A percentile compares a stretch with the other conserved stretches of the same genome.
These are phyloP conservation scores for Tragelaphus eurycerus DNA, from an alignment of 2,797 vertebrate species.

Conservation along the genomic window DNA sequence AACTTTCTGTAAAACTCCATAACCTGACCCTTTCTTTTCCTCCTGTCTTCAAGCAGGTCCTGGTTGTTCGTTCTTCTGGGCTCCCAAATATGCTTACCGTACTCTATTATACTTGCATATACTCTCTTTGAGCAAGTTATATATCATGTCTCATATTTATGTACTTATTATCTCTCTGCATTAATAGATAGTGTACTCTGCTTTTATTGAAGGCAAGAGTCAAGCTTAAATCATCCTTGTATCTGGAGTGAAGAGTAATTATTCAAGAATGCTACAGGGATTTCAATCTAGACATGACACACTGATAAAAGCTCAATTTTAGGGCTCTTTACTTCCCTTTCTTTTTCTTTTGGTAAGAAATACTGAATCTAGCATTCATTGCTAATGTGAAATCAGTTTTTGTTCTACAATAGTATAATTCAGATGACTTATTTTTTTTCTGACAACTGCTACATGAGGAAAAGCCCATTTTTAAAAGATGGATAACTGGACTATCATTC, in stretches of 20 bases:
- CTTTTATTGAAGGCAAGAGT: not conserved
- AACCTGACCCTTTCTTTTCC: not conserved
- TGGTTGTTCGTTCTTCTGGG: not conserved
- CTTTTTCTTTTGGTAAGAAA: not conserved
- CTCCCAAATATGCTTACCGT: not conserved
- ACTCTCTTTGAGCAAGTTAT: not conserved
- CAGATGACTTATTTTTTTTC: not conserved
- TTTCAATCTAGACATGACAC: not conserved
- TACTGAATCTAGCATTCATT: not conserved
- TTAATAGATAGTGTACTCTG: not conserved
- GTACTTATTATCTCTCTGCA: not conserved
- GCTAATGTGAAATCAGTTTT: not conserved
- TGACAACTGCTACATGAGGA: not conserved
- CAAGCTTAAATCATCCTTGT: not conserved
- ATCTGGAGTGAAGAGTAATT: not conserved
- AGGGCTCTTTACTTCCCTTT: not conserved
- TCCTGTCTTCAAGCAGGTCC: not conserved
- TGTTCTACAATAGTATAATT: not conserved
- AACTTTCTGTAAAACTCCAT: not conserved
- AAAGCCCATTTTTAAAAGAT: not conserved
- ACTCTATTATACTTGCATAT: not conserved
- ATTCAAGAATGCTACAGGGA: not conserved
- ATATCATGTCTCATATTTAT: not conserved
- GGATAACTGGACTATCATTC: not conserved
- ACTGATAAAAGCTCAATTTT: not conserved